phyloP scores from a whole-genome alignment of 1,140 invertebrate genomes.

The Atta texana region DNA sequence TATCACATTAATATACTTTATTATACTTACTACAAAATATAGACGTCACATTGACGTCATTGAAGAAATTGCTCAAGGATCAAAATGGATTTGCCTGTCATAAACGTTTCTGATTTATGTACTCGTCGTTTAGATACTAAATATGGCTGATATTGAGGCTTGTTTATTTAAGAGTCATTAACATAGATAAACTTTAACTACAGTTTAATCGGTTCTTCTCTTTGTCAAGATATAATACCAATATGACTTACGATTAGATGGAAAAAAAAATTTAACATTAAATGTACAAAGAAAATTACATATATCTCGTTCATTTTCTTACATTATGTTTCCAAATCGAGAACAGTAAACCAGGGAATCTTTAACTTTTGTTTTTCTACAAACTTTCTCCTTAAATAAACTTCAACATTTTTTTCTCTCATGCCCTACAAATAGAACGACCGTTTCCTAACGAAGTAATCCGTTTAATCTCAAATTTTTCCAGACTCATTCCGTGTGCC shows the following conservation, averaged over 20 bases:
- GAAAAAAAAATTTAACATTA: background rate
- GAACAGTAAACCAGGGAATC: background rate
- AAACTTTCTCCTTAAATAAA: slow-evolving; percentile 16
- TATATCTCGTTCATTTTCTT: background rate
- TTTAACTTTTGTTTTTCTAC: slow-evolving; percentile 4
- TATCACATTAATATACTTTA: slow-evolving; percentile 30
- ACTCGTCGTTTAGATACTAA: background rate
- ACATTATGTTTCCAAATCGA: background rate
- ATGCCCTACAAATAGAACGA: background rate
- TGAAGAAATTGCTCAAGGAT: slow-evolving; percentile 38
- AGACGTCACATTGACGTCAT: slow-evolving; percentile 37
- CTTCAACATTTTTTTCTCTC: background rate
- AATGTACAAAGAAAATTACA: background rate
- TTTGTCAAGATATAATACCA: background rate
- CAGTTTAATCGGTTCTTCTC: slow-evolving; percentile 2
- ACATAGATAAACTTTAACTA: slow-evolving; percentile 20
- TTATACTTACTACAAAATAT: slow-evolving; percentile 24
- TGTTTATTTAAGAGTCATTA: slow-evolving; percentile 37
- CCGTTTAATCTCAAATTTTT: slow-evolving; percentile 44
- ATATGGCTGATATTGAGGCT: background rate
- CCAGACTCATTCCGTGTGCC: background rate
- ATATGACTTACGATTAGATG: background rate
- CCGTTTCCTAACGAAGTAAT: slow-evolving; percentile 33
- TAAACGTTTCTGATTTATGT: slow-evolving; percentile 45
- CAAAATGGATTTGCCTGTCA: slow-evolving; percentile 31